Percentiles rank a stretch among this genome's conserved stretches.
Conservation (phyloP, 2,797 vertebrate species). For the Echeneis naucrates region DNA sequence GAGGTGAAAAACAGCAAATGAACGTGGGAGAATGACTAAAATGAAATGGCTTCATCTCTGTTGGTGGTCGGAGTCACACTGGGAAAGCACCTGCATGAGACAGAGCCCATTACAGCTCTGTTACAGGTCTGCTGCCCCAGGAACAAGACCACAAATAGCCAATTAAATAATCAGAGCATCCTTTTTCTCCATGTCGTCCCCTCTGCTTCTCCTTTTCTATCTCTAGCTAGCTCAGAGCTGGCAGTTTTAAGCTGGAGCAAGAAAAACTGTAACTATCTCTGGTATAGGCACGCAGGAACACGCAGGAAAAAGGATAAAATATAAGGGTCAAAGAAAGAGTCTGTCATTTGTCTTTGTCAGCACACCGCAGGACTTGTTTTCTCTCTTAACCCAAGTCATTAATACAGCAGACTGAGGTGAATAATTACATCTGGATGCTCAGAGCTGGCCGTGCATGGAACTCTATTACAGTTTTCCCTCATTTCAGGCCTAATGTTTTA, state of each 20-base stretch:
- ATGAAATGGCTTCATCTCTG: constrained; percentile 64
- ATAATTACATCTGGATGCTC: constrained; percentile 61
- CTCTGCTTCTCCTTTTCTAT: constrained; percentile 12
- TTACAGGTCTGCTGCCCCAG: constrained; percentile 56
- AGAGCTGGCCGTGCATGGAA: constrained; percentile 29
- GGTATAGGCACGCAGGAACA: constrained; percentile 24
- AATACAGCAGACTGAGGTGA: constrained; percentile 51
- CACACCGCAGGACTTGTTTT: constrained; percentile 63
- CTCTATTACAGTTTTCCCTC: constrained; percentile 41
- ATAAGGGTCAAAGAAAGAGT: constrained; percentile 28
- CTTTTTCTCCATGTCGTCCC: constrained; percentile 23
- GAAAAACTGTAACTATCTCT: not conserved
- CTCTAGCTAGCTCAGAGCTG: constrained; percentile 1
- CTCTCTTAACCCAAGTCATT: constrained; percentile 64
- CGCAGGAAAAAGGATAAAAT: constrained; percentile 12
- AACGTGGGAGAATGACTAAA: constrained; percentile 37
- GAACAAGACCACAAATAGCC: constrained; percentile 63
- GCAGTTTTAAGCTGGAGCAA: not conserved
- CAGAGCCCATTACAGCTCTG: constrained; percentile 64
- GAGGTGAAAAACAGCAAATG: not conserved
- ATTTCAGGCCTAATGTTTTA: constrained; percentile 18
- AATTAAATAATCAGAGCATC: constrained; percentile 69
- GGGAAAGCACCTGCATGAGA: constrained; percentile 67
- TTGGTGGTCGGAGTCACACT: constrained; percentile 38
- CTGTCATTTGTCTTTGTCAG: constrained; percentile 66